These are phyloP conservation scores for Protula sp. DNA, from an alignment of 2,888 invertebrate genomes.

Conservation along the genomic window DNA sequence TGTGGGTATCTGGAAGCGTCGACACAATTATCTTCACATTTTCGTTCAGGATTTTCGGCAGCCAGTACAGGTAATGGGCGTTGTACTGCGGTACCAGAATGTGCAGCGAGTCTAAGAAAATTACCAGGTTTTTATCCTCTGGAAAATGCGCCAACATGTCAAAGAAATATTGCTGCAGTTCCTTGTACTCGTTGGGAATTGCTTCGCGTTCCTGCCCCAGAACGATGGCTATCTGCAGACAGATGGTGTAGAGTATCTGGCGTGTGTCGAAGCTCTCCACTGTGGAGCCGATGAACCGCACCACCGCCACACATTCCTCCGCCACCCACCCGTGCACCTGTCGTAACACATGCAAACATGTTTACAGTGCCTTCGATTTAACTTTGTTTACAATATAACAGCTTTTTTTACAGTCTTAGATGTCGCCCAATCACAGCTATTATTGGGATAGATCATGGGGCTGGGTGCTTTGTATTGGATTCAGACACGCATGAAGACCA, in stretches of 20 bases:
- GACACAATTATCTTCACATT: slow-evolving; percentile 46
- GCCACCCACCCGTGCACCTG: slow-evolving; percentile 27
- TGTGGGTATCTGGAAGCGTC: slow-evolving; percentile 27
- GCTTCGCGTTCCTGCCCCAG: slow-evolving; percentile 20
- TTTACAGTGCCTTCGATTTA: too few relatives aligned
- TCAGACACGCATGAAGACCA: too few relatives aligned
- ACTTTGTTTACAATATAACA: too few relatives aligned
- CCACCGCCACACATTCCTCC: slow-evolving; percentile 26
- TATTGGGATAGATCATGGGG: too few relatives aligned
- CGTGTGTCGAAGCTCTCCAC: slow-evolving; percentile 33
- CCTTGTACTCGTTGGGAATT: slow-evolving; percentile 34
- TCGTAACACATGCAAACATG: slow-evolving; percentile 3
- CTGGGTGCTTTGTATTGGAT: too few relatives aligned
- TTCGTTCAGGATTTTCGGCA: slow-evolving; percentile 29
- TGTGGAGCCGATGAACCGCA: slow-evolving; percentile 38
- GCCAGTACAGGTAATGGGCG: slow-evolving; percentile 28
- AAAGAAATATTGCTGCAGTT: slow-evolving; percentile 34
- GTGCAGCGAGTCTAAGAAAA: slow-evolving; percentile 29
- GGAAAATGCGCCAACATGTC: slow-evolving; percentile 34
- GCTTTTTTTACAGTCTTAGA: too few relatives aligned
- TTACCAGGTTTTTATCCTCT: slow-evolving; percentile 29
- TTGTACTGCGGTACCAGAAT: slow-evolving; percentile 19
- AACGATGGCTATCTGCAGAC: slow-evolving; percentile 32
- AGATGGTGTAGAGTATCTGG: slow-evolving; percentile 38
- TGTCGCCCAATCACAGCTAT: too few relatives aligned